Evolutionary conservation across 1,140 invertebrate genomes (phyloP).

Genomic region (Drosophila nikananu): DNA sequence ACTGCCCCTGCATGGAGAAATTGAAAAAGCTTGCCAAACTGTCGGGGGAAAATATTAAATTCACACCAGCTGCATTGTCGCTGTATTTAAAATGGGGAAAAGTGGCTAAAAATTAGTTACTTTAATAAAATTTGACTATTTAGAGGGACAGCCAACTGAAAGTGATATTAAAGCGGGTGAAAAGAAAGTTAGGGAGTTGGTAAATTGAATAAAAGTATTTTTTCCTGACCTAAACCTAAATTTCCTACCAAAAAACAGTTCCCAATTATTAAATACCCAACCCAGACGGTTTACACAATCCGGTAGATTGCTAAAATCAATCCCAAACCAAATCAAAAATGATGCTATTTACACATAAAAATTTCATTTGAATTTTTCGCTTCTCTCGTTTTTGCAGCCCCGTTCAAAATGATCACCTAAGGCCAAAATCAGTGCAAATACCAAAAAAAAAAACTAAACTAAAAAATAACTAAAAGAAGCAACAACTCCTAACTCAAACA

Average conservation of each 20-base stretch:
- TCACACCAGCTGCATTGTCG: background rate
- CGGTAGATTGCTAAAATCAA: background rate
- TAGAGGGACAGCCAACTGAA: too few species aligned
- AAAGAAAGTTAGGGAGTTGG: too few species aligned
- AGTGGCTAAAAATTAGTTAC: background rate
- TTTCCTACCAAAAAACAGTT: background rate
- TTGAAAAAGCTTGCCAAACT: slow-evolving; percentile 11
- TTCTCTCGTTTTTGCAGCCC: slow-evolving; percentile 39
- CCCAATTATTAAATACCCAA: background rate
- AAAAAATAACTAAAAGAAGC: slow-evolving; percentile 14
- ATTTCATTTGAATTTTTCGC: slow-evolving; percentile 15
- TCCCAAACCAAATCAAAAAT: background rate
- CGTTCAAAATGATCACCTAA: slow-evolving; percentile 61
- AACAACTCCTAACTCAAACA: slow-evolving; percentile 36
- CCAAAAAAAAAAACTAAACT: slow-evolving; percentile 8
- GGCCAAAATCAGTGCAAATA: slow-evolving; percentile 35
- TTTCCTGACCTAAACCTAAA: background rate
- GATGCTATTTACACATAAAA: slow-evolving; percentile 11
- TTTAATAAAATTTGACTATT: background rate
- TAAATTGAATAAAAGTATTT: too few species aligned
- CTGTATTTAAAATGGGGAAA: background rate
- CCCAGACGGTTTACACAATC: background rate
- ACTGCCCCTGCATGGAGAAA: slow-evolving; percentile 3
- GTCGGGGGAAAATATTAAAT: slow-evolving; percentile 2
- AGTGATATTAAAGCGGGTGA: background rate